Evolutionary conservation across 1,140 invertebrate genomes (phyloP).

Genomic region (Heliothis virescens): DNA sequence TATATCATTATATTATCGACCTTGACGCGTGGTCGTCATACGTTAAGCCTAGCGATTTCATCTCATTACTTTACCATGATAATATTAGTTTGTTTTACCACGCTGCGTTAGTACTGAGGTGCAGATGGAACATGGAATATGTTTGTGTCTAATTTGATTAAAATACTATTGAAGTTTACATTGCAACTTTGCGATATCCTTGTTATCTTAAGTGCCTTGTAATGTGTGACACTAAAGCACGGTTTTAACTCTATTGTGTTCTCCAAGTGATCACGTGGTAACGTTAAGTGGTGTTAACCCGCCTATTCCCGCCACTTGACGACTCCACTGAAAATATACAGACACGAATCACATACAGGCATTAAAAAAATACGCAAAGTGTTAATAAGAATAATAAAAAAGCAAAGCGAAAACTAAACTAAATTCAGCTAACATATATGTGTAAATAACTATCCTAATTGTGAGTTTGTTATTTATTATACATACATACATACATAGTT

Average conservation of each 20-base stretch:
- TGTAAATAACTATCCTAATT: not conserved
- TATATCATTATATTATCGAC: not conserved
- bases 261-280: not conserved
- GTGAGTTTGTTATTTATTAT: not conserved
- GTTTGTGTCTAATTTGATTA: not conserved
- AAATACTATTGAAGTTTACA: not conserved
- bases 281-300: not conserved
- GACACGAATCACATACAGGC: not conserved
- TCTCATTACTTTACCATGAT: not conserved
- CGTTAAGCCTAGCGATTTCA: slow-evolving; percentile 15
- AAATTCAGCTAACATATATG: not conserved
- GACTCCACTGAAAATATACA: not conserved
- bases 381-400: no score
- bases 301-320: slow-evolving; percentile 5
- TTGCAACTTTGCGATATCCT: slow-evolving; percentile 2
- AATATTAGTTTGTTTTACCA: no score
- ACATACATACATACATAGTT: no score
- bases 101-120: not conserved
- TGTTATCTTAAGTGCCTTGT: slow-evolving; percentile 25
- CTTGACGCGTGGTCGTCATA: not conserved
- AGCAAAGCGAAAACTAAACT: no score
- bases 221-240: slow-evolving; percentile 13
- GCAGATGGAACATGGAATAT: not conserved
- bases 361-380: no score
- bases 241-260: slow-evolving; percentile 16